phyloP scores from a whole-genome alignment of 2,888 invertebrate species.

The Perizoma flavofasciatum region DNA sequence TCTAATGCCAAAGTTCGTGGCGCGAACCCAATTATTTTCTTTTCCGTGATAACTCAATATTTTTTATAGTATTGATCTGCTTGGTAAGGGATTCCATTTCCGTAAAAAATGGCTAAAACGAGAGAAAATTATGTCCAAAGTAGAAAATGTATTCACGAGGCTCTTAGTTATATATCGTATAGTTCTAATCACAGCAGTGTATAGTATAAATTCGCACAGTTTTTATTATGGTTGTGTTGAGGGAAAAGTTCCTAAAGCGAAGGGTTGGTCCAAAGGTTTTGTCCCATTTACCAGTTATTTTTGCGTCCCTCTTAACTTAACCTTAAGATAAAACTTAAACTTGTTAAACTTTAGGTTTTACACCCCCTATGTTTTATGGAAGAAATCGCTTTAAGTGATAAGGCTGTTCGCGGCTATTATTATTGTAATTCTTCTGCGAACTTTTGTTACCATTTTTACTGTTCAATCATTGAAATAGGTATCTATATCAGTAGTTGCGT shows the following conservation, averaged over 20 bases:
- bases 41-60: too few species aligned
- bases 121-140: constrained; percentile 14
- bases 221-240: constrained; percentile 34
- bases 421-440: not conserved
- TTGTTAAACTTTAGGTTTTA: too few species aligned
- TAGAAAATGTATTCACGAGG: constrained; percentile 15
- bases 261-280: constrained; percentile 30
- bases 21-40: too few species aligned
- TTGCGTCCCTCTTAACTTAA: constrained; percentile 16
- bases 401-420: not conserved
- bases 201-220: constrained; percentile 34
- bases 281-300: constrained; percentile 15
- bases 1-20: too few species aligned
- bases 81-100: constrained; percentile 1
- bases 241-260: constrained; percentile 40
- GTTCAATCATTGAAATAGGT: too few species aligned
- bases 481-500: too few species aligned
- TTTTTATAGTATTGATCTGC: not conserved
- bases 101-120: constrained; percentile 3
- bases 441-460: too few species aligned
- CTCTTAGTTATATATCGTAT: constrained; percentile 28
- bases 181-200: constrained; percentile 29
- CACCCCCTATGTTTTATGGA: constrained; percentile 2
- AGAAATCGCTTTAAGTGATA: constrained; percentile 3
- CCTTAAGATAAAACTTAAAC: too few species aligned